Evolutionary conservation across 2,113 vertebrate genomes (phyloP).

Genomic region (Marmota monax): DNA sequence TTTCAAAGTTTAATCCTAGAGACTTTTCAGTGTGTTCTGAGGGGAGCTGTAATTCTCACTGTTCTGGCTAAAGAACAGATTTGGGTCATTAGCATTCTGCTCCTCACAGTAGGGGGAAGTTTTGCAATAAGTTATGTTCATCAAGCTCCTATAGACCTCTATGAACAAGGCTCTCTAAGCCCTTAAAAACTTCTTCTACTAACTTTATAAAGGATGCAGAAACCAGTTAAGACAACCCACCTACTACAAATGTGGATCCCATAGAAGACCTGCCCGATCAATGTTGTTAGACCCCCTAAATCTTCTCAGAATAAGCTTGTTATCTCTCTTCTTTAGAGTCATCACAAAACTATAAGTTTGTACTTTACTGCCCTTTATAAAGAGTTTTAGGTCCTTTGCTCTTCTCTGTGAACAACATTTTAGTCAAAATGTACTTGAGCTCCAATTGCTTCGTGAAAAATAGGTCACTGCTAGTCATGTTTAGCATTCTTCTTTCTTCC

Average conservation of each 20-base stretch:
- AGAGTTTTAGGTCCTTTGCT: slow-evolving; percentile 53
- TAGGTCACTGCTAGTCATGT: slow-evolving; percentile 61
- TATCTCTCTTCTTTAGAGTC: slow-evolving; percentile 49
- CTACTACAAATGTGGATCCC: slow-evolving; percentile 48
- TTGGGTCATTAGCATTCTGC: slow-evolving; percentile 79
- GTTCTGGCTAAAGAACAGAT: slow-evolving; percentile 70
- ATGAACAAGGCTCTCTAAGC: slow-evolving; percentile 74
- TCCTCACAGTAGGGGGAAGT: slow-evolving; percentile 66
- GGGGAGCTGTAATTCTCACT: slow-evolving; percentile 76
- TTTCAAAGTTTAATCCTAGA: slow-evolving; percentile 78
- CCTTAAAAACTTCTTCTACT: slow-evolving; percentile 45
- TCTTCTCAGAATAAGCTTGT: slow-evolving; percentile 65
- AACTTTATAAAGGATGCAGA: slow-evolving; percentile 72
- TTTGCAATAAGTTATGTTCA: slow-evolving; percentile 78
- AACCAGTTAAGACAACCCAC: slow-evolving; percentile 68
- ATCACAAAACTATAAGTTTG: slow-evolving; percentile 24
- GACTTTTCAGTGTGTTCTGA: slow-evolving; percentile 58
- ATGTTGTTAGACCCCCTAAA: slow-evolving; percentile 48
- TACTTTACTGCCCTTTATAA: slow-evolving; percentile 65
- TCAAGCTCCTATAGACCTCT: slow-evolving; percentile 68
- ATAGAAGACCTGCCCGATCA: slow-evolving; percentile 44
- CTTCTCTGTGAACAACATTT: slow-evolving; percentile 22
- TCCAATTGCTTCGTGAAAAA: slow-evolving; percentile 74
- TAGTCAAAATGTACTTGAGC: slow-evolving; percentile 66
- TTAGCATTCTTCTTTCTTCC: slow-evolving; percentile 57